Evolutionary conservation across 2,113 vertebrate genomes (phyloP).

Genomic region (rabbit (Oryctolagus cuniculus)): DNA sequence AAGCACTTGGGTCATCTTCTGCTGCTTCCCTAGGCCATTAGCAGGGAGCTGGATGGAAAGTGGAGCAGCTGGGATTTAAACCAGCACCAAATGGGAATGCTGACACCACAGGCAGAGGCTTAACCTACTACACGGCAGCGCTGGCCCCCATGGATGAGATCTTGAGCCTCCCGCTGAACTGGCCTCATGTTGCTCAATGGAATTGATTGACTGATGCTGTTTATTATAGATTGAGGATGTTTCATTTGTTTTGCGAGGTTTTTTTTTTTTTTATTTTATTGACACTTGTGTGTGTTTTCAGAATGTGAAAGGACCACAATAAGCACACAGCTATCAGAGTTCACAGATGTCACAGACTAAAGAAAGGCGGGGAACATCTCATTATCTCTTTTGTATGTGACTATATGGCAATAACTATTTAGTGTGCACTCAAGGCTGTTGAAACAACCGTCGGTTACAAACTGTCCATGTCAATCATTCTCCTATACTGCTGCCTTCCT

Average conservation of each 20-base stretch:
- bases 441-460: neutral
- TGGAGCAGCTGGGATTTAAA: too few relatives aligned
- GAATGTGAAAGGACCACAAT: neutral
- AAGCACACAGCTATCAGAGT: neutral
- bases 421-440: neutral
- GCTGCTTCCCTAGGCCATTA: too few relatives aligned
- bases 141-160: neutral
- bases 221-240: neutral
- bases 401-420: neutral
- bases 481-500: neutral
- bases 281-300: neutral
- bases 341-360: neutral
- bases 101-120: too few relatives aligned
- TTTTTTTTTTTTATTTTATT: neutral
- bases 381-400: neutral
- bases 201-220: conserved; percentile 14
- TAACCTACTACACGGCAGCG: too few relatives aligned
- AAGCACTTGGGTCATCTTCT: too few relatives aligned
- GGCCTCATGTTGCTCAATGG: neutral
- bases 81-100: too few relatives aligned
- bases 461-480: neutral
- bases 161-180: too few relatives aligned
- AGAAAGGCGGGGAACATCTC: neutral
- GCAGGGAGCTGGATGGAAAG: too few relatives aligned
- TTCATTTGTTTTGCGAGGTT: neutral